These are phyloP conservation scores for Drosophila affinis DNA, from an alignment of 2,888 invertebrate species.

Conservation along the genomic window DNA sequence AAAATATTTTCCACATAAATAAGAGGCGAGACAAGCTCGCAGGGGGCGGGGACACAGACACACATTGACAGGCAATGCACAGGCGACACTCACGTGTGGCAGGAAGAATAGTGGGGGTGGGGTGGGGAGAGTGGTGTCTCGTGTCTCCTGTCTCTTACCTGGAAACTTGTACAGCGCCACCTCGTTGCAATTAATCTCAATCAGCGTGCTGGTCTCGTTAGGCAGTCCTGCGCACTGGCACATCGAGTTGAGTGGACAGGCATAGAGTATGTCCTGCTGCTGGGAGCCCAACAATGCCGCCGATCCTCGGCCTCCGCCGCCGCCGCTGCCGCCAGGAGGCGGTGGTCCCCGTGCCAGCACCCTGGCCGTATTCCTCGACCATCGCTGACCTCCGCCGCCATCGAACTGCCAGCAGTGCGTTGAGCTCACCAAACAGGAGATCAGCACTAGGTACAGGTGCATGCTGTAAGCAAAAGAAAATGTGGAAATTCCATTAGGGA, in stretches of 20 bases:
- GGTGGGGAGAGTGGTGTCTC: not conserved
- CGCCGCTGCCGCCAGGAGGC: constrained; percentile 38
- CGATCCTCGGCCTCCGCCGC: constrained; percentile 73
- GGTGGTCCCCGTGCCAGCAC: constrained; percentile 56
- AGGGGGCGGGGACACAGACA: not conserved
- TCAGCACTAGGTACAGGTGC: constrained; percentile 80
- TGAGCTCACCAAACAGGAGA: constrained; percentile 81
- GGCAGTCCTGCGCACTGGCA: constrained; percentile 84
- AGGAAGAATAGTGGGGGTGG: not conserved
- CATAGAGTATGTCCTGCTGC: constrained; percentile 83
- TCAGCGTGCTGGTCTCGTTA: constrained; percentile 83
- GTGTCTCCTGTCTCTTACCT: constrained; percentile 77
- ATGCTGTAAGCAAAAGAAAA: constrained; percentile 44
- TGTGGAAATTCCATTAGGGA: not conserved
- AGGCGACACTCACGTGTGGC: no score
- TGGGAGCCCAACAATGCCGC: constrained; percentile 81
- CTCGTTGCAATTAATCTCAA: constrained; percentile 84
- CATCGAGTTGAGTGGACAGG: constrained; percentile 84
- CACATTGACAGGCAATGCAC: constrained; percentile 57
- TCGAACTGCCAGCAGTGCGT: constrained; percentile 84
- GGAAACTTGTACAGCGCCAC: constrained; percentile 84
- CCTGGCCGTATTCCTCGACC: constrained; percentile 57
- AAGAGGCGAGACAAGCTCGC: constrained; percentile 57
- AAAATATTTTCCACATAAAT: constrained; percentile 71
- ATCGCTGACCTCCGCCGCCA: constrained; percentile 77